Evolutionary conservation across 2,113 vertebrate species (phyloP).

Genomic region (Coreoperca whiteheadi): DNA sequence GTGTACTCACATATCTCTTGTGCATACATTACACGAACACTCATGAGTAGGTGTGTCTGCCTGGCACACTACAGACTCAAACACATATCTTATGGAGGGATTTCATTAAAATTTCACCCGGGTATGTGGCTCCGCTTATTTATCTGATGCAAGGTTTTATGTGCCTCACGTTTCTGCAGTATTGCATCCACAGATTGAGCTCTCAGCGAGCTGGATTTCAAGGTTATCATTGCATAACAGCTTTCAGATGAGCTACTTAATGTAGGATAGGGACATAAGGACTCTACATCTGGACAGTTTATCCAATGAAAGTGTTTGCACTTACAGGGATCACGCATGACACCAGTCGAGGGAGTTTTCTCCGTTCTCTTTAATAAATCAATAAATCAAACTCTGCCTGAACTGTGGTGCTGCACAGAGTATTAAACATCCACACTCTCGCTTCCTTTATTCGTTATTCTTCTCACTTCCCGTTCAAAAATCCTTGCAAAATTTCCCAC

Average conservation of each 20-base stretch:
- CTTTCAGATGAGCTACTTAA: constrained; percentile 63
- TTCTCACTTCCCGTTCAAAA: constrained; percentile 16
- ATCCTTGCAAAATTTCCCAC: constrained; percentile 18
- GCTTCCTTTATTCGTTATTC: constrained; percentile 9
- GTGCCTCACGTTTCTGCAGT: constrained; percentile 54
- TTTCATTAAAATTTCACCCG: constrained; percentile 68
- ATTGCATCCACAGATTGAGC: constrained; percentile 41
- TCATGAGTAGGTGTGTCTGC: constrained; percentile 37
- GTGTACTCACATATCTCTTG: constrained; percentile 34
- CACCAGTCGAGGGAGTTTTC: constrained; percentile 15
- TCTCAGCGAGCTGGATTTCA: constrained; percentile 62
- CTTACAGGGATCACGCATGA: constrained; percentile 51
- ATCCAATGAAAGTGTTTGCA: constrained; percentile 34
- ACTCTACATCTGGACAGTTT: constrained; percentile 54
- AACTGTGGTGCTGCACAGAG: constrained; percentile 23
- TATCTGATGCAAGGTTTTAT: constrained; percentile 66
- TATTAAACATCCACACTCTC: constrained; percentile 16
- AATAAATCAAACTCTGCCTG: constrained; percentile 29
- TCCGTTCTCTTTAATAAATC: constrained; percentile 43
- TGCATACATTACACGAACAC: constrained; percentile 41
- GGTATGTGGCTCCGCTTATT: constrained; percentile 47
- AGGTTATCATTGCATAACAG: constrained; percentile 74
- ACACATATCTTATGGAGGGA: constrained; percentile 40
- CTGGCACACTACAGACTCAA: constrained; percentile 20
- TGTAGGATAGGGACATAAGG: constrained; percentile 26